Conservation (phyloP, 1,140 invertebrate genomes). For the Portunus trituberculatus region DNA sequence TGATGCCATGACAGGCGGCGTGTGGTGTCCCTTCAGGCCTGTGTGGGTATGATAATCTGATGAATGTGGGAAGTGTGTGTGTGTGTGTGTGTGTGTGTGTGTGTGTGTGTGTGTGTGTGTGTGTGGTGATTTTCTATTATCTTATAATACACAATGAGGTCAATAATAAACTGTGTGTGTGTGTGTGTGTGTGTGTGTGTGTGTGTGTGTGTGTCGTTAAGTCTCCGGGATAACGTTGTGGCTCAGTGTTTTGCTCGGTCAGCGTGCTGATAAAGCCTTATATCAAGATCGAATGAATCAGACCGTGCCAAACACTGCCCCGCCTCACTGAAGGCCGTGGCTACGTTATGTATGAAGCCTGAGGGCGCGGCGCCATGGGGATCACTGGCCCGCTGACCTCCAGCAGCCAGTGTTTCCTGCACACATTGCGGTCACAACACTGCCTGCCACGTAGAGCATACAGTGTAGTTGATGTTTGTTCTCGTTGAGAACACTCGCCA, state of each 20-base stretch:
- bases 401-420: neutral
- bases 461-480: neutral
- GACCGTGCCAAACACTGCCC: neutral
- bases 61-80: neutral
- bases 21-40: neutral
- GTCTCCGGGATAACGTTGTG: neutral
- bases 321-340: neutral
- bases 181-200: constrained; percentile 17
- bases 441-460: neutral
- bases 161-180: too few relatives aligned
- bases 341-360: neutral
- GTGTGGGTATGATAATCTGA: neutral
- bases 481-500: neutral
- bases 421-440: neutral
- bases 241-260: neutral
- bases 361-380: neutral
- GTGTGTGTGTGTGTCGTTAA: neutral
- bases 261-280: neutral
- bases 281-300: too few relatives aligned
- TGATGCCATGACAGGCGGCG: neutral
- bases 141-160: too few relatives aligned
- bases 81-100: constrained; percentile 9
- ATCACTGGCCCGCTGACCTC: neutral
- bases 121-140: too few relatives aligned
- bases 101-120: neutral